These are phyloP conservation scores for Anoplopoma fimbria DNA, from an alignment of 2,113 vertebrate genomes.

Conservation along the genomic window DNA sequence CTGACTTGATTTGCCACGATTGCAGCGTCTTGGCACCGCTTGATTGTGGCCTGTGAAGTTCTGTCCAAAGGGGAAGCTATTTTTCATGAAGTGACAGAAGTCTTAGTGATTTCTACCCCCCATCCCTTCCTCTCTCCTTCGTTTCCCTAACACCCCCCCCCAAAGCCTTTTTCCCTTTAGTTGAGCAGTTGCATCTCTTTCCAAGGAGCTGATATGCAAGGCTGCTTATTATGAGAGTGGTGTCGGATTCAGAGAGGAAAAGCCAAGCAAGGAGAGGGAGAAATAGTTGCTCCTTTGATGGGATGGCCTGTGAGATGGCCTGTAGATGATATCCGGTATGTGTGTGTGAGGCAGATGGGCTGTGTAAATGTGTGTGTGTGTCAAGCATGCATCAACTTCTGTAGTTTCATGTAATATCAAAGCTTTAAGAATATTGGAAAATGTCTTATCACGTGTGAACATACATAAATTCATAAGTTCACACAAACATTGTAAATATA, in stretches of 20 bases:
- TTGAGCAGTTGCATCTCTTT: constrained; percentile 91
- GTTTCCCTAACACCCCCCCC: neutral
- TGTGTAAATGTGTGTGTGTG: constrained; percentile 32
- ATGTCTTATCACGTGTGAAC: constrained; percentile 65
- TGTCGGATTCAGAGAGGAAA: constrained; percentile 85
- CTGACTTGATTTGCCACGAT: constrained; percentile 99
- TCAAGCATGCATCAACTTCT: constrained; percentile 58
- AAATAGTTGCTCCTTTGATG: constrained; percentile 76
- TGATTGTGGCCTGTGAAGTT: constrained; percentile 99
- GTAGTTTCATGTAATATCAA: constrained; percentile 65
- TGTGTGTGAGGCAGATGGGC: neutral
- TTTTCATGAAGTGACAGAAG: constrained; percentile 99
- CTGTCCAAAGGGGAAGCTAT: constrained; percentile 99
- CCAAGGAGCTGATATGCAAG: constrained; percentile 97
- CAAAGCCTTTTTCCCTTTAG: constrained; percentile 69
- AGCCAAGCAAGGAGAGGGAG: constrained; percentile 54
- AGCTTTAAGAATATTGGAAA: constrained; percentile 75
- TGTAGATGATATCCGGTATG: constrained; percentile 67
- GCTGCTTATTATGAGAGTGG: constrained; percentile 95
- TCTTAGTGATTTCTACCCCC: constrained; percentile 80
- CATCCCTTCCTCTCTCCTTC: neutral
- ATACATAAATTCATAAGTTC: constrained; percentile 75
- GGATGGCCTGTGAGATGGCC: constrained; percentile 76
- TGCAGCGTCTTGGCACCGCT: constrained; percentile 88
- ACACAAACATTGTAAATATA: constrained; percentile 63